Evolutionary conservation across 1,140 invertebrate genomes (phyloP).

Genomic region (Pinna nobilis): DNA sequence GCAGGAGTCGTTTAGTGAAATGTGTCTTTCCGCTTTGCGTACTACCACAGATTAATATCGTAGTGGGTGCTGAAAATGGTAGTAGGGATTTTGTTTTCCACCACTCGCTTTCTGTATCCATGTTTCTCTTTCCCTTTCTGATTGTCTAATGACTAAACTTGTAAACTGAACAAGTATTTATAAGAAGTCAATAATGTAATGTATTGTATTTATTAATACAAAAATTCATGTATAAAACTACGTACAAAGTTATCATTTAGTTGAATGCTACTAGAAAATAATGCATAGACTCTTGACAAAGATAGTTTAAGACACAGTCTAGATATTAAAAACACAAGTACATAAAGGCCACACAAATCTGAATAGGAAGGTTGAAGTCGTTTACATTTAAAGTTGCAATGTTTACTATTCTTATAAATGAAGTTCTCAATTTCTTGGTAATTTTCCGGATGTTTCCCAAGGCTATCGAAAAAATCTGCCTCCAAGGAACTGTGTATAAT

Average conservation of each 20-base stretch:
- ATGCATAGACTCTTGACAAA: slow-evolving; percentile 4
- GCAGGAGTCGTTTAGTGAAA: slow-evolving; percentile 23
- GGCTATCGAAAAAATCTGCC: slow-evolving; percentile 32
- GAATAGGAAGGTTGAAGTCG: slow-evolving; percentile 28
- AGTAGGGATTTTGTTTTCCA: slow-evolving; percentile 17
- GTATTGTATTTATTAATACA: slow-evolving; percentile 16
- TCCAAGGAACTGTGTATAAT: slow-evolving; percentile 13
- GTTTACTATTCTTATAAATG: slow-evolving; percentile 24
- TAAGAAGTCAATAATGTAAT: slow-evolving; percentile 6
- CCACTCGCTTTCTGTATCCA: slow-evolving; percentile 1
- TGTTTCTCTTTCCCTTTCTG: background rate
- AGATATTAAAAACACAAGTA: slow-evolving; percentile 20
- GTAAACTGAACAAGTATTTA: slow-evolving; percentile 18
- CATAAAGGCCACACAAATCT: slow-evolving; percentile 26
- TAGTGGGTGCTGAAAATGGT: slow-evolving; percentile 20
- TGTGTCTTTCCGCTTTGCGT: slow-evolving; percentile 29
- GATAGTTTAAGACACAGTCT: slow-evolving; percentile 27
- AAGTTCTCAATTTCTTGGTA: slow-evolving; percentile 20
- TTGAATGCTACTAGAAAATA: slow-evolving; percentile 23
- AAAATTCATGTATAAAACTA: slow-evolving; percentile 23
- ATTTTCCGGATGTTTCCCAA: slow-evolving; percentile 7
- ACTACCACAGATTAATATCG: slow-evolving; percentile 23
- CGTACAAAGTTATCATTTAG: slow-evolving; percentile 21
- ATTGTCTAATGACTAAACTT: slow-evolving; percentile 11
- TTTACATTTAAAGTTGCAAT: slow-evolving; percentile 24